These are phyloP conservation scores for Misgurnus anguillicaudatus DNA, from an alignment of 2,113 vertebrate genomes.

Conservation along the genomic window DNA sequence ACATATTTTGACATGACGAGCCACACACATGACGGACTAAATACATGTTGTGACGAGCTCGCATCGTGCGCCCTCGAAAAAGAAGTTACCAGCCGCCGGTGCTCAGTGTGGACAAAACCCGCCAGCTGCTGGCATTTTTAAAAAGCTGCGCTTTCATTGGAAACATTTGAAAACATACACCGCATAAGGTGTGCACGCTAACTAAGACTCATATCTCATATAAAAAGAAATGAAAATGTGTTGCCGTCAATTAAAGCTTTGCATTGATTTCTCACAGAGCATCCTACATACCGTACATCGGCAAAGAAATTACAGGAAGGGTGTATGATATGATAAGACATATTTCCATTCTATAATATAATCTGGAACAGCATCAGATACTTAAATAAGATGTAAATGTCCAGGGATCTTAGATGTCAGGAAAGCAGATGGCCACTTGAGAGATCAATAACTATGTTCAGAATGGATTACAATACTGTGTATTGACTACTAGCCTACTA, in stretches of 20 bases:
- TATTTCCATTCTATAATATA: background rate
- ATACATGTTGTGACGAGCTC: too few species aligned
- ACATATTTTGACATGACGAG: background rate
- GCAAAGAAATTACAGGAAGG: background rate
- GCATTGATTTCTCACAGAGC: conserved; percentile 6
- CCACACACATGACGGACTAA: too few species aligned
- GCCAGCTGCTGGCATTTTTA: too few species aligned
- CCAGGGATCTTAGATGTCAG: conserved; percentile 1
- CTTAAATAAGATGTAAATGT: background rate
- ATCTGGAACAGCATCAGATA: too few species aligned
- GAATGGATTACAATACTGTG: background rate
- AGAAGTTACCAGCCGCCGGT: too few species aligned
- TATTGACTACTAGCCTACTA: background rate
- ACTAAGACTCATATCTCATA: background rate
- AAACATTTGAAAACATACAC: too few species aligned
- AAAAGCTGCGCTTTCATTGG: too few species aligned
- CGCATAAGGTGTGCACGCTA: too few species aligned
- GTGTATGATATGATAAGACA: background rate
- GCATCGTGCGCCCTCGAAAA: too few species aligned
- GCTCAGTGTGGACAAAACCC: too few species aligned
- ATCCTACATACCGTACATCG: background rate
- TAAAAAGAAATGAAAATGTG: background rate
- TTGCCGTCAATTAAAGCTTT: conserved; percentile 16
- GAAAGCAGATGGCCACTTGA: conserved; percentile 5
- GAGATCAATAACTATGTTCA: background rate